Conservation (phyloP, 2,113 vertebrate species). For the Xenotilapia longispinis region DNA sequence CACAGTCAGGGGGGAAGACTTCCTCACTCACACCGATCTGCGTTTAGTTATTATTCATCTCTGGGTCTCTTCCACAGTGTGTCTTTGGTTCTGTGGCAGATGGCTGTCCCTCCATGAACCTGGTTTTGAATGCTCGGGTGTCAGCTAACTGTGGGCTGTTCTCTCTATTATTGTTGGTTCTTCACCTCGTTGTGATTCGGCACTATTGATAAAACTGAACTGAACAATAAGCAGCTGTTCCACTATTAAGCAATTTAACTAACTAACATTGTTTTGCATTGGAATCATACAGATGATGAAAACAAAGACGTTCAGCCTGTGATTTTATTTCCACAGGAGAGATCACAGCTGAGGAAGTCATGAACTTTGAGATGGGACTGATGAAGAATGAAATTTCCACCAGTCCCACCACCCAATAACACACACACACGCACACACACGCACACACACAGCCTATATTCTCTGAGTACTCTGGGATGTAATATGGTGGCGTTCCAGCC, state of each 20-base stretch:
- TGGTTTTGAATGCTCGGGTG: background rate
- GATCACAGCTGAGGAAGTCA: background rate
- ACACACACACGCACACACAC: background rate
- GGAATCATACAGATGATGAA: background rate
- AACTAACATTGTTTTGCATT: background rate
- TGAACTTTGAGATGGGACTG: constrained; percentile 4
- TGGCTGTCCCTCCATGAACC: background rate
- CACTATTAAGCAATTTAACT: background rate
- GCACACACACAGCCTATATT: background rate
- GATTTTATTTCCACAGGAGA: background rate
- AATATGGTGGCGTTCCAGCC: background rate
- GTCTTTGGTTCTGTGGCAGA: background rate
- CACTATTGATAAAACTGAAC: background rate
- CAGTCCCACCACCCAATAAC: background rate
- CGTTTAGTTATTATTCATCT: background rate
- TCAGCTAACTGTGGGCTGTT: background rate
- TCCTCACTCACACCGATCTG: background rate
- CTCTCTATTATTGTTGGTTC: background rate
- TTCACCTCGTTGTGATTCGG: background rate
- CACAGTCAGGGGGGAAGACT: background rate
- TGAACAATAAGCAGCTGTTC: background rate
- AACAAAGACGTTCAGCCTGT: background rate
- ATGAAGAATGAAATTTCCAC: constrained; percentile 21
- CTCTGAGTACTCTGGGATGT: background rate
- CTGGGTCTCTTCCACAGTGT: background rate